These are phyloP conservation scores for Hydrochoerus hydrochaeris DNA, from an alignment of 2,113 vertebrate species.

Conservation along the genomic window DNA sequence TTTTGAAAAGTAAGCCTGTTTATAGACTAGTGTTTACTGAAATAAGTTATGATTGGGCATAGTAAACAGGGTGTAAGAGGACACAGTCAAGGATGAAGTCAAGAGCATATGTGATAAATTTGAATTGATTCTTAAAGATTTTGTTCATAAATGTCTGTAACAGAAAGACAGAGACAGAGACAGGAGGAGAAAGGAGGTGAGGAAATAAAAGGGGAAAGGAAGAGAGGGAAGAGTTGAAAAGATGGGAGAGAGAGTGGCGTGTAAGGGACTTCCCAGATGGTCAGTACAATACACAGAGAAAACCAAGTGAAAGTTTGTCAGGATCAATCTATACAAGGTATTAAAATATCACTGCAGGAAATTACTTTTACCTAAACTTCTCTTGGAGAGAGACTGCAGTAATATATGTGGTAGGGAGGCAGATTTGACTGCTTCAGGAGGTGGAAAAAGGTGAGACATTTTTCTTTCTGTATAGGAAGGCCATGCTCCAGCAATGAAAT, in stretches of 20 bases:
- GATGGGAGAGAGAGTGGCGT: neutral
- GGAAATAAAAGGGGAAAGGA: rapidly evolving
- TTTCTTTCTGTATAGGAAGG: neutral
- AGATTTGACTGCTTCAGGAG: neutral
- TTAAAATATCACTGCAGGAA: constrained; percentile 25
- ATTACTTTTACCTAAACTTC: constrained; percentile 45
- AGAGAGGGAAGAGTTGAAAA: neutral
- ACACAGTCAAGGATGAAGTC: neutral
- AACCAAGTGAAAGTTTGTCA: neutral
- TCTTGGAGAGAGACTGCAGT: neutral
- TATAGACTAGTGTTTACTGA: neutral
- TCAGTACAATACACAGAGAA: constrained; percentile 11
- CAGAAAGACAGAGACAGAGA: neutral
- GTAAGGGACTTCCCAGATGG: neutral
- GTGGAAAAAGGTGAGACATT: neutral
- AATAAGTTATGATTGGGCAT: neutral
- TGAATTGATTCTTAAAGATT: neutral
- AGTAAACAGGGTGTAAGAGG: neutral
- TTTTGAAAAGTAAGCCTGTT: neutral
- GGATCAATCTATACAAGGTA: neutral
- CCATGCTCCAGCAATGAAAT: neutral
- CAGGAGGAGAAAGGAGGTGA: neutral
- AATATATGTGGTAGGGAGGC: neutral
- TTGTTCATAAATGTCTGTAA: neutral
- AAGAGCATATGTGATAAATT: neutral